Evolutionary conservation across 1,140 invertebrate genomes (phyloP), one percentile per base, ranked within the genome.

Genomic region (Drosophila hydei): DNA sequence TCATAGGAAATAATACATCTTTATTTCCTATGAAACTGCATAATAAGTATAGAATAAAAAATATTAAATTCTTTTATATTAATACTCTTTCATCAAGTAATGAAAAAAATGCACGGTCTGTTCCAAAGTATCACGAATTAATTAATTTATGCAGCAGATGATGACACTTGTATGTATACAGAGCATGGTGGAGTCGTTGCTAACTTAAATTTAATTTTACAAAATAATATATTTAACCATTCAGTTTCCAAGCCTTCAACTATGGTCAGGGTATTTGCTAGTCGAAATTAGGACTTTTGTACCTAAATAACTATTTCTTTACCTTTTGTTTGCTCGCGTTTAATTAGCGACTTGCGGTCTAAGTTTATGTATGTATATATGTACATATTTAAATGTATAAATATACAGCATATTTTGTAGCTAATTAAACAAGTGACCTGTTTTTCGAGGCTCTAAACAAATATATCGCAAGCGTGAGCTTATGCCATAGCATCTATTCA

Each of bases 381-480:
- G 1, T 38, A n/a, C n/a, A 38, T 38, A 38, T 7, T 14, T 40
- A 16, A 6, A 40, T 40, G 6, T 16, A 16, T 40, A 16, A 6
- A 40, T 38, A 38, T 1, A 1, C 6, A 33, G 1, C 2, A 12
- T 12, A 40, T 43, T 45, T 62, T 21, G 30, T 47, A 16, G 21
- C 48, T 48, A 62, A 54, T 54, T 69, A 48, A 54, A 48, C 27
- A 51, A 62, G 8, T 69, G 65, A 69, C 58, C 58, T 69, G 12
- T 23, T 62, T 62, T 62, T 25, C 25, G n/a, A 14, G 18, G 36
- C 43, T 38, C 19, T 25, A 38, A 19, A 14, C 38, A 18, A 58
- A 40, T 50, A 48, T 58, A 50, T 12, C 27, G 12, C 56, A 69
- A 45, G 4, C 12, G 36, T 40, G 52, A 55, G n/a, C 12, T 52